Conservation (phyloP, 2,797 vertebrate species). For the Takifugu rubripes region DNA sequence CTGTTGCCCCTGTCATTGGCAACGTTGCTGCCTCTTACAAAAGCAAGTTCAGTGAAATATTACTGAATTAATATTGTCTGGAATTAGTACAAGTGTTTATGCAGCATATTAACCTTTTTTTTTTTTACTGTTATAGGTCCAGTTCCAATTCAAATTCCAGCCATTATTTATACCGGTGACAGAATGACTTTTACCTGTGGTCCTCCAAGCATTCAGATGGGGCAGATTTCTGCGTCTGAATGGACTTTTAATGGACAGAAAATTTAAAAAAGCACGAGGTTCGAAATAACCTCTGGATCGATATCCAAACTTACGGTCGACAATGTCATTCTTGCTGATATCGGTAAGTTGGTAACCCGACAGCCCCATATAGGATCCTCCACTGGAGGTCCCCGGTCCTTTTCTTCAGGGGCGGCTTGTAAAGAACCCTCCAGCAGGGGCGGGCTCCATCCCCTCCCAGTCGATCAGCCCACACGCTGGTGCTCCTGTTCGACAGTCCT, state of each 20-base stretch:
- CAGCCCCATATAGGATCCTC: no score
- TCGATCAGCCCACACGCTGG: no score
- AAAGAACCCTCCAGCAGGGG: no score
- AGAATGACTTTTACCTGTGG: slow-evolving; percentile 28
- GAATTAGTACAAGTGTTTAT: not conserved
- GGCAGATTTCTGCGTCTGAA: accelerated
- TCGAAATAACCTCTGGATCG: not conserved
- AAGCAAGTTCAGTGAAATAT: slow-evolving; percentile 35
- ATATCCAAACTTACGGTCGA: slow-evolving; percentile 39
- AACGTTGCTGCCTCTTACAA: slow-evolving; percentile 1
- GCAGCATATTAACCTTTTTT: not conserved
- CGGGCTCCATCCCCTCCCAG: no score
- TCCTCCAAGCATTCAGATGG: not conserved
- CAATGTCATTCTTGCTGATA: slow-evolving; percentile 28
- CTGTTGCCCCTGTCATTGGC: slow-evolving; percentile 26
- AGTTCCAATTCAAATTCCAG: accelerated
- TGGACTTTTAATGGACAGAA: slow-evolving; percentile 45
- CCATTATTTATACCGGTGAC: slow-evolving; percentile 10
- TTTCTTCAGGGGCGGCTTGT: no score
- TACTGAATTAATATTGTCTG: not conserved
- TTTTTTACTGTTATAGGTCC: slow-evolving; percentile 22
- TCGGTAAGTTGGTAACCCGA: slow-evolving; percentile 51
- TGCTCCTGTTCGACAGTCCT: no score
- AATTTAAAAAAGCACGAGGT: slow-evolving; percentile 3
- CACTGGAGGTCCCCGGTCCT: no score